A percentile compares a stretch with the other conserved stretches of the same genome.
Conservation (phyloP, 2,888 invertebrate genomes). For the Seira ritae region DNA sequence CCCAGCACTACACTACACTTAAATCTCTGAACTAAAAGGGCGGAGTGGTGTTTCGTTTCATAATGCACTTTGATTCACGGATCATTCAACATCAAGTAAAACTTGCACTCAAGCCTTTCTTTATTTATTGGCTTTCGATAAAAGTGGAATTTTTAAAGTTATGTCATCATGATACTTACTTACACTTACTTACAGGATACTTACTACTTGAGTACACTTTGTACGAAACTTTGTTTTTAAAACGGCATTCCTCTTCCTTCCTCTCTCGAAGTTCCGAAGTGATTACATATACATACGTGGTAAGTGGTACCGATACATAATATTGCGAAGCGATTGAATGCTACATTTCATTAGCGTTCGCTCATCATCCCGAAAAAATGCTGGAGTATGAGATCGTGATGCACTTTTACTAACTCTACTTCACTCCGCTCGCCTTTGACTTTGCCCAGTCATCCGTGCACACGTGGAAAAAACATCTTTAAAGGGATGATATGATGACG, state of each 20-base stretch:
- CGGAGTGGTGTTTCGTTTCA: too few species aligned
- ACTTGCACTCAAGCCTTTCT: neutral
- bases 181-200: too few species aligned
- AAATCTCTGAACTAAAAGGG: neutral
- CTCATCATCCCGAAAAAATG: neutral
- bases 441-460: neutral
- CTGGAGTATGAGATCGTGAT: neutral
- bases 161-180: too few species aligned
- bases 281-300: neutral
- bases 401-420: neutral
- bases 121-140: neutral
- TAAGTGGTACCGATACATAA: too few species aligned
- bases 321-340: too few species aligned
- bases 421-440: neutral
- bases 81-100: neutral
- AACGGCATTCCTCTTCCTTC: neutral
- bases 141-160: neutral
- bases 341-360: neutral
- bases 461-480: neutral
- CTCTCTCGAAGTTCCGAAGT: neutral
- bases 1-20: neutral
- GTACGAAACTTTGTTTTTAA: neutral
- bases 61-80: neutral
- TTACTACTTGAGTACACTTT: too few species aligned
- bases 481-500: neutral